Percentiles rank a stretch among this genome's conserved stretches.
phyloP scores from a whole-genome alignment of 2,797 vertebrate species.

The Gallinago solitaria region DNA sequence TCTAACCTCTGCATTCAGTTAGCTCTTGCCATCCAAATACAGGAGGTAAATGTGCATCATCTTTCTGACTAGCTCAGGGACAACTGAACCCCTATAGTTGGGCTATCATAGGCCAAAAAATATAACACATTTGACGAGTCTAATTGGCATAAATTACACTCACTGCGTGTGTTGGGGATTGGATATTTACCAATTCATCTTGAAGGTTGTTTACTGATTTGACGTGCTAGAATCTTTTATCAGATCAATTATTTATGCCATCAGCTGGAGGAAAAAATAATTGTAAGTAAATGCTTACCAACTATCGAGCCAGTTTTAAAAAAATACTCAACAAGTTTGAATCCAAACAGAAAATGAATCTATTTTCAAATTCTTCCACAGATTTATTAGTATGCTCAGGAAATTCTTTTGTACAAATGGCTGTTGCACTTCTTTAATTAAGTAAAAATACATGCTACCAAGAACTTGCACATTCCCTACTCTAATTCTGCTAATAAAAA shows the following conservation, averaged over 20 bases:
- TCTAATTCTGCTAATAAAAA: background rate
- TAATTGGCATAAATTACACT: background rate
- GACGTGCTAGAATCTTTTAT: background rate
- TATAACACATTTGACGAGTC: background rate
- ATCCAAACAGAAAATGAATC: background rate
- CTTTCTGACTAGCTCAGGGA: background rate
- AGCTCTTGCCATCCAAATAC: background rate
- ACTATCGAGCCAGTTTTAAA: background rate
- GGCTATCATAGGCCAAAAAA: background rate
- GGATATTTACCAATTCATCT: background rate
- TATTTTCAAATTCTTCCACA: background rate
- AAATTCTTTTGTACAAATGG: background rate
- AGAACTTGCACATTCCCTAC: background rate
- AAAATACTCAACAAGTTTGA: background rate
- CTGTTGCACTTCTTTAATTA: background rate
- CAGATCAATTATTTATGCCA: background rate
- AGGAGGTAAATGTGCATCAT: background rate
- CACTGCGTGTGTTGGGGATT: background rate
- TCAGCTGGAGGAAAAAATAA: constrained; percentile 10
- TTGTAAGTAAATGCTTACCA: background rate
- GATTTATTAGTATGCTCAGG: background rate
- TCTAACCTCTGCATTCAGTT: background rate
- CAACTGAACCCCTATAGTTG: background rate
- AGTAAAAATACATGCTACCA: background rate
- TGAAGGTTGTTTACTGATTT: background rate